phyloP scores from a whole-genome alignment of 2,888 invertebrate species.

The Calameuta filiformis region DNA sequence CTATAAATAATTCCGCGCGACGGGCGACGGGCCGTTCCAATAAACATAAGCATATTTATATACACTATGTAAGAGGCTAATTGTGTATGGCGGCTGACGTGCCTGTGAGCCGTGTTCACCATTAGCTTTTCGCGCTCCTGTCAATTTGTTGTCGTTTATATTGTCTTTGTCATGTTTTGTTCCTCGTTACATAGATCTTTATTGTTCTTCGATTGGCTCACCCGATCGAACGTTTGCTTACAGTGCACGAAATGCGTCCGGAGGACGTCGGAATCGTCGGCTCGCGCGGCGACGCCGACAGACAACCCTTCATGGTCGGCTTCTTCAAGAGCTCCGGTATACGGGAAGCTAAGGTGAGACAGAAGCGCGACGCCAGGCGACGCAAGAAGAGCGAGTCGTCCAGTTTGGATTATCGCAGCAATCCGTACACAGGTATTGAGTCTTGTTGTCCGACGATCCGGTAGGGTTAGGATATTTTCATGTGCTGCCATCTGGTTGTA shows the following conservation, averaged over 20 bases:
- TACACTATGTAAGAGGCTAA: constrained; percentile 19
- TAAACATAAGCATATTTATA: constrained; percentile 37
- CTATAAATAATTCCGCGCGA: constrained; percentile 55
- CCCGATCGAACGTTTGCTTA: constrained; percentile 29
- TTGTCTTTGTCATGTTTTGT: not conserved
- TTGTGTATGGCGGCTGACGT: constrained; percentile 8
- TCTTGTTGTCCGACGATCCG: not conserved
- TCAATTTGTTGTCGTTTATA: not conserved
- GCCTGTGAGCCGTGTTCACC: not conserved
- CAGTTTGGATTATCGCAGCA: constrained; percentile 68
- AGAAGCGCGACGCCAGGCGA: constrained; percentile 72
- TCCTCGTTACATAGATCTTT: not conserved
- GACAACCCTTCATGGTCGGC: constrained; percentile 92
- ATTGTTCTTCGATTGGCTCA: not conserved
- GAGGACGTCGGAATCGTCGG: constrained; percentile 88
- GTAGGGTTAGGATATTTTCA: not conserved
- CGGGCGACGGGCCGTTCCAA: constrained; percentile 47
- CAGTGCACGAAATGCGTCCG: constrained; percentile 83
- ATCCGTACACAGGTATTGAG: constrained; percentile 69
- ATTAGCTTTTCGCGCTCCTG: not conserved
- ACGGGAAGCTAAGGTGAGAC: constrained; percentile 69
- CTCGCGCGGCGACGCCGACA: constrained; percentile 80
- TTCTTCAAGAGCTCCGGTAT: constrained; percentile 80
- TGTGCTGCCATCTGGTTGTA: not conserved
- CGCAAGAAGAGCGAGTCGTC: constrained; percentile 66